phyloP scores from a whole-genome alignment of 1,140 invertebrate genomes.

The Octopus bimaculoides region DNA sequence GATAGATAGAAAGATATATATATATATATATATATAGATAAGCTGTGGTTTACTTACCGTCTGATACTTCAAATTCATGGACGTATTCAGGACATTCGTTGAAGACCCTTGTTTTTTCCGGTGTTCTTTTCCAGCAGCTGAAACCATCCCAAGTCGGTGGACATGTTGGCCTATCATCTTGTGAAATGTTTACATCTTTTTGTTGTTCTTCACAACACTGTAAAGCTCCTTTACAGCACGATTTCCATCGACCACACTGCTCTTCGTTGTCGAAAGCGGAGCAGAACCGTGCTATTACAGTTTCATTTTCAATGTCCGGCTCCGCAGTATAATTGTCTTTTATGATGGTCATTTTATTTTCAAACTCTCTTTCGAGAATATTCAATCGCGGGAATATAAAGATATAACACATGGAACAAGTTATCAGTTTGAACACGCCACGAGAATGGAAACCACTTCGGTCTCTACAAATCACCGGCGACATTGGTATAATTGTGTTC shows the following conservation, averaged over 20 bases:
- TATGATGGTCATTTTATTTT: no score
- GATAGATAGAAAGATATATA: no score
- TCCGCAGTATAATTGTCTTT: no score
- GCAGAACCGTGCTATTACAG: neutral
- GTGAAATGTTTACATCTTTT: no score
- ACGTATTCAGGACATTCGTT: conserved; percentile 72
- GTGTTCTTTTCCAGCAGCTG: conserved; percentile 81
- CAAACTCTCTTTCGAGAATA: neutral
- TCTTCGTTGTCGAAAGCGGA: neutral
- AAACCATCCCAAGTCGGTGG: conserved; percentile 76
- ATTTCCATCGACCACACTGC: neutral
- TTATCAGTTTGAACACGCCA: conserved; percentile 11
- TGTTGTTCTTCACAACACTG: conserved; percentile 21
- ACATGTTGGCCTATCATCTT: conserved; percentile 61
- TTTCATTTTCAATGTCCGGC: conserved; percentile 6
- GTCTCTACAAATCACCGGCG: neutral
- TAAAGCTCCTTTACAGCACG: conserved; percentile 20
- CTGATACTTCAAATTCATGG: neutral
- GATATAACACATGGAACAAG: conserved; percentile 28
- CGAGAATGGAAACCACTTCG: neutral
- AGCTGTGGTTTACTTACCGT: neutral
- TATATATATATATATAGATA: no score
- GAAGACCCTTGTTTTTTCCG: conserved; percentile 68
- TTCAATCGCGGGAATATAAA: conserved; percentile 20
- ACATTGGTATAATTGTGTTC: no score